Conservation (phyloP, 2,113 vertebrate genomes). For the Passer domesticus region DNA sequence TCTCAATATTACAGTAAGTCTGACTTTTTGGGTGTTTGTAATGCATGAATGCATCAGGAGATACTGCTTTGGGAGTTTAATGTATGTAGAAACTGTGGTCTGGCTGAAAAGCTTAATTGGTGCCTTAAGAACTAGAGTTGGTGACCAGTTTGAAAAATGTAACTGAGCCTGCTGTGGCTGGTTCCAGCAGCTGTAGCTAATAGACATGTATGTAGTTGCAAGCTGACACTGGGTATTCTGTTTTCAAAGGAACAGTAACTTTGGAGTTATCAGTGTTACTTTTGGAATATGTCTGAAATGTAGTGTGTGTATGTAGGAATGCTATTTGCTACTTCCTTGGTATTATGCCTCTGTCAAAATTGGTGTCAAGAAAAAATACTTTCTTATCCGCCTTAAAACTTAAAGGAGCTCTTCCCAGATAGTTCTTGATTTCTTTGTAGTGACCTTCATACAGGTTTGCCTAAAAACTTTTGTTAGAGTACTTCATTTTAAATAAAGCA, state of each 20-base stretch:
- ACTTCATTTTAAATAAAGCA: background rate
- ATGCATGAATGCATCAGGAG: background rate
- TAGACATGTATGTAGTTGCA: background rate
- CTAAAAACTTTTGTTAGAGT: background rate
- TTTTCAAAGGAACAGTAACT: background rate
- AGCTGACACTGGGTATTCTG: background rate
- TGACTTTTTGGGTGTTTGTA: background rate
- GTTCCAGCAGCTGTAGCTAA: background rate
- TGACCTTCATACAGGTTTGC: background rate
- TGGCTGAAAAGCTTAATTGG: background rate
- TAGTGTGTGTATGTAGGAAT: background rate
- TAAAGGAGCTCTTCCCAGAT: background rate
- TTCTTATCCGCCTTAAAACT: background rate
- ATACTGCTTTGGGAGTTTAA: background rate
- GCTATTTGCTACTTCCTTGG: background rate
- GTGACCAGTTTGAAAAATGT: background rate
- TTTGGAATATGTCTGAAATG: background rate
- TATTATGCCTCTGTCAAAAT: background rate
- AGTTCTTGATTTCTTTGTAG: background rate
- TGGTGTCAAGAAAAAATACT: background rate
- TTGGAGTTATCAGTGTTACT: background rate
- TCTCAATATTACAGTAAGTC: conserved; percentile 93
- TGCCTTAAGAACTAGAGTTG: background rate
- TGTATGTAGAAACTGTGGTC: background rate
- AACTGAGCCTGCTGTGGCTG: background rate